Base-by-base conservation (phyloP, 2,888 invertebrate species). In the Ganaspis brasiliensis region DNA sequence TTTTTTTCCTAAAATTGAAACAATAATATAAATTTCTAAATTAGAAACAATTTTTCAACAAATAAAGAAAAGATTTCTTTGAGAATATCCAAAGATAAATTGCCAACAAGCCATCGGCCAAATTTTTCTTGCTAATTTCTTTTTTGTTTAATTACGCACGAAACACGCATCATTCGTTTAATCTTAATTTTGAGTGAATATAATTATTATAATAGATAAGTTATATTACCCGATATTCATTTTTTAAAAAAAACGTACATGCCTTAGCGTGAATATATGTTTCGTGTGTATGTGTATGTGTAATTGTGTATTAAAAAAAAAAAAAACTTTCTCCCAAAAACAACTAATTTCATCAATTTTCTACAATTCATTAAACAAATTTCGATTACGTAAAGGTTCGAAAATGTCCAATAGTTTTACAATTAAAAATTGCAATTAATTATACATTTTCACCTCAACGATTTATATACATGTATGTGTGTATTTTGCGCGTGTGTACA, bases 171-270 rank as follows among this genome's bases (percentile, higher is more conserved):
- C 61, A 77, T 40, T 45, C 24, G 35, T 79, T 76, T 77, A 79
- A 76, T 73, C 77, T 73, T 76, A 78, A 79, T 79, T 79, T 77
- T 74, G 78, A 77, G 76, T 76, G 55, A 78, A 74, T 79, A 73
- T 74, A 79, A 78, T 61, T 82, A 78, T 77, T 31, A 74, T 72
- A 73, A 55, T 73, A 81, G 77, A 79, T 74, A 75, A 77, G 71
- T 77, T 77, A 76, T 55, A 72, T 31, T 24, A 57, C 78, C 71
- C 73, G 76, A 78, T 75, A 70, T 74, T 71, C 75, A 75, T 78
- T 76, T 78, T n/a, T n/a, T n/a, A n/a, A 80, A 75, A 82, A 78
- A 71, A 82, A 81, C 61, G 37, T 70, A 45, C 78, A 56, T 31
- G 75, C 52, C 71, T 55, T 55, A 61, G 45, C 63, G 40, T 77